These are phyloP conservation scores for Pristionchus exspectatus DNA, from an alignment of 2,888 invertebrate genomes.

Conservation along the genomic window DNA sequence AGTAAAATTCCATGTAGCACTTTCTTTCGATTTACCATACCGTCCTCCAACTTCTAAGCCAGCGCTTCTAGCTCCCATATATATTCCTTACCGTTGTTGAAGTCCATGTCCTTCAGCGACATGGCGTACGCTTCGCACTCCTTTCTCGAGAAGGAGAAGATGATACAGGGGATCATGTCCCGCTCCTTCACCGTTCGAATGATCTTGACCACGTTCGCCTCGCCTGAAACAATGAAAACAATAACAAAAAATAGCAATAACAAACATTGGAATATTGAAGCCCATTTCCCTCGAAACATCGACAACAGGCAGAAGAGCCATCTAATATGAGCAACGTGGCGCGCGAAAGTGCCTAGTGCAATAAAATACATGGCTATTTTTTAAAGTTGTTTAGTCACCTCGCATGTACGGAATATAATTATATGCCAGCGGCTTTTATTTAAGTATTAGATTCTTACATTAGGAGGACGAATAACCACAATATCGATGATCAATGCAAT, in stretches of 20 bases:
- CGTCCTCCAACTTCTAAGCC: neutral
- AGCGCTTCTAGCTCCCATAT: neutral
- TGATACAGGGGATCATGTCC: slow-evolving; percentile 97
- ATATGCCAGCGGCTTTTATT: too few relatives aligned
- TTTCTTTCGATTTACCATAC: too few relatives aligned
- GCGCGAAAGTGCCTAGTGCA: too few relatives aligned
- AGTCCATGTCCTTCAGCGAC: slow-evolving; percentile 96
- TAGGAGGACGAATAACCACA: neutral
- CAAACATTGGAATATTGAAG: too few relatives aligned
- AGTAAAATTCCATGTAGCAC: neutral
- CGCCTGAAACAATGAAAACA: slow-evolving; percentile 75
- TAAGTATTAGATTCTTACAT: too few relatives aligned
- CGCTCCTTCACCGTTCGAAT: slow-evolving; percentile 99
- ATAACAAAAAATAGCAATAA: neutral
- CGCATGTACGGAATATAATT: too few relatives aligned
- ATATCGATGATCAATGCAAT: neutral
- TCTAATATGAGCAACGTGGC: too few relatives aligned
- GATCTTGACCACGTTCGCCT: slow-evolving; percentile 94
- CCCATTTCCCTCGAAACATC: too few relatives aligned
- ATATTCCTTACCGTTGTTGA: slow-evolving; percentile 87
- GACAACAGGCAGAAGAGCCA: too few relatives aligned
- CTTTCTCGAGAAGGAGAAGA: slow-evolving; percentile 98
- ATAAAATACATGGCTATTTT: too few relatives aligned
- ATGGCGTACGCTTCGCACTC: slow-evolving; percentile 97
- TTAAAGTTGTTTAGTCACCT: too few relatives aligned